Conservation (phyloP, 2,113 vertebrate genomes). For the Mesitornis unicolor region DNA sequence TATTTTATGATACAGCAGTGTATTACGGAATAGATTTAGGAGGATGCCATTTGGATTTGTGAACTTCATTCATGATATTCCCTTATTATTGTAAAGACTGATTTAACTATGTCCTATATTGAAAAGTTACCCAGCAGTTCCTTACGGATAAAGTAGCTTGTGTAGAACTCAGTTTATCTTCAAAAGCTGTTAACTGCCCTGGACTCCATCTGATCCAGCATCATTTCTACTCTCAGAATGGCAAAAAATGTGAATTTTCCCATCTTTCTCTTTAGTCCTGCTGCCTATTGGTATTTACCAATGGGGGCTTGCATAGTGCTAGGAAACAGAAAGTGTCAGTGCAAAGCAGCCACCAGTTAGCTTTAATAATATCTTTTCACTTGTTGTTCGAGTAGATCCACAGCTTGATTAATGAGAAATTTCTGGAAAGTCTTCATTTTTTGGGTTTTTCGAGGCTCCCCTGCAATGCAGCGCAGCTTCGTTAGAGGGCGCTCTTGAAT, state of each 20-base stretch:
- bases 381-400: not conserved
- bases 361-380: not conserved
- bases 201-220: not conserved
- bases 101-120: not conserved
- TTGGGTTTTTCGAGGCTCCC: not conserved
- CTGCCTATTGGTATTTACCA: not conserved
- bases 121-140: not conserved
- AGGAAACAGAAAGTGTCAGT: not conserved
- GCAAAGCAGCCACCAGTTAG: not conserved
- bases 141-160: not conserved
- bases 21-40: not conserved
- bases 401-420: not conserved
- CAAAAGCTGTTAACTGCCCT: not conserved
- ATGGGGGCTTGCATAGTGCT: not conserved
- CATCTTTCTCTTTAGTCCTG: not conserved
- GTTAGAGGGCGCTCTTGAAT: conserved; percentile 44
- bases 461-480: not conserved
- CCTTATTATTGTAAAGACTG: not conserved
- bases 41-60: not conserved
- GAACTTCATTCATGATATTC: not conserved
- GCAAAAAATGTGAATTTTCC: not conserved
- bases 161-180: not conserved
- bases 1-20: not conserved
- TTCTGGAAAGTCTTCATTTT: not conserved
- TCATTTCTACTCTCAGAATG: not conserved